Base-by-base conservation (phyloP, 37 sponge, comb jelly and placozoan species). In the Petrosia ficiformis region DNA sequence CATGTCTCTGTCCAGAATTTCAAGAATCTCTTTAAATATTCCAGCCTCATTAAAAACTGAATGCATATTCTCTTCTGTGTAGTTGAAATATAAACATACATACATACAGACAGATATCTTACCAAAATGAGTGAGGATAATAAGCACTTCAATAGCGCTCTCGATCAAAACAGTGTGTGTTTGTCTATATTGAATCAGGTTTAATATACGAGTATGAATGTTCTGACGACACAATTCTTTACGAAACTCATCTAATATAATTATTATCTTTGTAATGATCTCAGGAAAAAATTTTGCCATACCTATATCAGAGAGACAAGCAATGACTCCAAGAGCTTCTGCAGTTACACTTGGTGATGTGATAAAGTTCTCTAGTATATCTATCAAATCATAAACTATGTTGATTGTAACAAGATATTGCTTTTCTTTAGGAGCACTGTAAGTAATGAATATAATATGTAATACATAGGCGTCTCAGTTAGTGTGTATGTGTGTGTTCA, bases 241-340 rank as follows among this genome's bases (percentile, higher is more conserved):
- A 31, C 42, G 44, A n/a, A 71, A 25, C n/a, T n/a, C n/a, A n/a
- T n/a, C n/a, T n/a, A n/a, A n/a, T n/a, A n/a, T n/a, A n/a, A n/a
- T n/a, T n/a, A n/a, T n/a, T n/a, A n/a, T n/a, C n/a, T n/a, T n/a
- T n/a, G n/a, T n/a, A n/a, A n/a, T n/a, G n/a, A n/a, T n/a, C n/a
- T n/a, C n/a, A n/a, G n/a, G n/a, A n/a, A n/a, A n/a, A n/a, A n/a
- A n/a, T n/a, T n/a, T n/a, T n/a, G n/a, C n/a, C n/a, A 48, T 40
- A 86, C 87, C 70, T 4, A 65, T 14, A 39, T 78, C 77, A 0
- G 84, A 52, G 10, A 79, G 75, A 32, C 89, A 89, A 39, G 89
- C 80, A 30, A 89, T 79, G 21, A 79, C 73, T 48, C 67, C 78
- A 56, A 89, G 79, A 4, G 67, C 83, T 58, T 89, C 89, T 0